Evolutionary conservation across 2,888 invertebrate genomes (phyloP).

Genomic region (Helleia helle): DNA sequence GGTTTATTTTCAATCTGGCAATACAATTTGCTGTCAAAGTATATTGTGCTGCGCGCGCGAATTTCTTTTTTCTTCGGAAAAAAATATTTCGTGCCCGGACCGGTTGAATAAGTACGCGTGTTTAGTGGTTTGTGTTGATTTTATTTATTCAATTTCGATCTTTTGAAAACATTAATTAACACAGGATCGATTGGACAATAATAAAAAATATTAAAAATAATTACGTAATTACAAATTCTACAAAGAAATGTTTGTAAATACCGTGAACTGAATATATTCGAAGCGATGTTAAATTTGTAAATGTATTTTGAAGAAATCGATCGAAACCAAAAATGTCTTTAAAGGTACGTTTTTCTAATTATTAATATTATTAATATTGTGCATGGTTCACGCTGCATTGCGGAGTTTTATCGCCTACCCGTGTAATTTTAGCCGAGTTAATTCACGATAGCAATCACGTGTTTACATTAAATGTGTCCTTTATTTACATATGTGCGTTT

Average conservation of each 20-base stretch:
- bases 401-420: neutral
- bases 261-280: too few relatives aligned
- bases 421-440: neutral
- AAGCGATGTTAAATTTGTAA: neutral
- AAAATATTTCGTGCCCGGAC: conserved; percentile 5
- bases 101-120: neutral
- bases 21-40: conserved; percentile 1
- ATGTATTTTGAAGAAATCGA: conserved; percentile 2
- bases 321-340: neutral
- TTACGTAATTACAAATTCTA: conserved; percentile 1
- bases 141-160: neutral
- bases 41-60: conserved; percentile 17
- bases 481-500: neutral
- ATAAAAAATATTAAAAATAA: neutral
- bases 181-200: neutral
- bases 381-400: too few relatives aligned
- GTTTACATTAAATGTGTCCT: neutral
- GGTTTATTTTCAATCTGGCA: neutral
- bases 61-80: conserved; percentile 13
- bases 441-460: neutral
- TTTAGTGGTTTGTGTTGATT: neutral
- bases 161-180: neutral
- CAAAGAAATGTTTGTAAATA: too few relatives aligned
- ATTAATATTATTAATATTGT: too few relatives aligned
- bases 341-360: conserved; percentile 5